Evolutionary conservation across 2,888 invertebrate genomes (phyloP), one percentile per base, ranked within the genome.

Genomic region (Chloroclystis v-ata): DNA sequence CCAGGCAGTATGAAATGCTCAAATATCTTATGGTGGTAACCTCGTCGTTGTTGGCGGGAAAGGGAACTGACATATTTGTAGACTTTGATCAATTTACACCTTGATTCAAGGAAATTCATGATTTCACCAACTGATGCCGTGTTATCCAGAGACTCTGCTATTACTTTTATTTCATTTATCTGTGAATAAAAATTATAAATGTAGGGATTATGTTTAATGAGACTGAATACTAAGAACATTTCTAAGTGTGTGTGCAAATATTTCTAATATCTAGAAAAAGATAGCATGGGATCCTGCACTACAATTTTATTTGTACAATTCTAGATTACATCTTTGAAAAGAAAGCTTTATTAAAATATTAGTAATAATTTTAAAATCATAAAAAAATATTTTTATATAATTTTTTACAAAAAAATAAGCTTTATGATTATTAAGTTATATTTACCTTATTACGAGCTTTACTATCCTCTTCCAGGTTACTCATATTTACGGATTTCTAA

Each of bases 91-190:
- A 8, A 0, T 4, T 8, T 4, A 3, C 11, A 16, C 28, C 35
- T 50, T 3, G 43, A 35, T 1, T 50, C 40, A n/a, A 50, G 25
- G 24, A 43, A 46, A 1, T 20, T 10, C 26, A 43, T 32, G 3
- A 50, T 50, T 13, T 50, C 32, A 13, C 20, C 43, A 1, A 28
- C 46, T 7, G 50, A 37, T 9, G 45, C 50, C 1, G 37, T 43
- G 11, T 50, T 50, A 33, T 50, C 50, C 0, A 50, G 40, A 1
- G 46, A 39, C 38, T 46, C 45, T 9, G 45, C 42, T 8, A 49
- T 49, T 1, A n/a, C 28, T 28, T 42, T 24, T 7, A 16, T 12
- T 32, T 4, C 9, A 11, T 42, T 37, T 6, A 14, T 0, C 42
- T 47, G 37, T 20, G 5, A 4, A 4, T 20, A 20, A 20, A 5